Conservation (phyloP, 2,113 vertebrate genomes). For the Oncorhynchus clarkii region DNA sequence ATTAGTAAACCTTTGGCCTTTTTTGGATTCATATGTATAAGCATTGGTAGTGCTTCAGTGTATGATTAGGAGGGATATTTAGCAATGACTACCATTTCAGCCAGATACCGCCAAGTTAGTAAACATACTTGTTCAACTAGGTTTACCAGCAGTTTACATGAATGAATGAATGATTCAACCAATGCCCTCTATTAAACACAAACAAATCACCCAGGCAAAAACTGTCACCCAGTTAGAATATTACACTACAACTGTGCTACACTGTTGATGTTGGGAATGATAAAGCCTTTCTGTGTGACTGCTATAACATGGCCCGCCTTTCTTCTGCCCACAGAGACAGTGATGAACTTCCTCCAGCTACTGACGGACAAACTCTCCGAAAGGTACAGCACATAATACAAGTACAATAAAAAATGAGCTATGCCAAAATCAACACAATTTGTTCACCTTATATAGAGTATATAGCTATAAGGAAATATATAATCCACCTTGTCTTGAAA, state of each 20-base stretch:
- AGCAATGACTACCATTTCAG: no score
- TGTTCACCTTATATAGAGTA: background rate
- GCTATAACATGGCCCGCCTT: background rate
- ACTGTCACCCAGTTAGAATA: background rate
- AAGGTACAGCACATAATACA: constrained; percentile 69
- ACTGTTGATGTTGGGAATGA: background rate
- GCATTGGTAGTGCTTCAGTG: no score
- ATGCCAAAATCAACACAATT: background rate
- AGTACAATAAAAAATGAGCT: background rate
- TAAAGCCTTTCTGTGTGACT: background rate
- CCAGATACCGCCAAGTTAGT: background rate
- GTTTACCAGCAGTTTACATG: no score
- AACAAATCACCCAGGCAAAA: no score
- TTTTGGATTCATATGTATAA: no score
- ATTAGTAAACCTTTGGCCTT: no score
- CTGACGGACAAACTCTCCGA: constrained; percentile 87
- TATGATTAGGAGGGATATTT: no score
- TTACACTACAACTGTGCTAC: background rate
- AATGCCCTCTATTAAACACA: no score
- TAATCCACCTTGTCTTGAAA: background rate
- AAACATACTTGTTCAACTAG: background rate
- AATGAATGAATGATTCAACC: no score
- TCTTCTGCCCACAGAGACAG: constrained; percentile 77
- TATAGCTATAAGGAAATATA: background rate
- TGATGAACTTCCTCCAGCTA: constrained; percentile 88